Evolutionary conservation across 2,888 invertebrate genomes (phyloP).

Genomic region (Dynastes tityus): DNA sequence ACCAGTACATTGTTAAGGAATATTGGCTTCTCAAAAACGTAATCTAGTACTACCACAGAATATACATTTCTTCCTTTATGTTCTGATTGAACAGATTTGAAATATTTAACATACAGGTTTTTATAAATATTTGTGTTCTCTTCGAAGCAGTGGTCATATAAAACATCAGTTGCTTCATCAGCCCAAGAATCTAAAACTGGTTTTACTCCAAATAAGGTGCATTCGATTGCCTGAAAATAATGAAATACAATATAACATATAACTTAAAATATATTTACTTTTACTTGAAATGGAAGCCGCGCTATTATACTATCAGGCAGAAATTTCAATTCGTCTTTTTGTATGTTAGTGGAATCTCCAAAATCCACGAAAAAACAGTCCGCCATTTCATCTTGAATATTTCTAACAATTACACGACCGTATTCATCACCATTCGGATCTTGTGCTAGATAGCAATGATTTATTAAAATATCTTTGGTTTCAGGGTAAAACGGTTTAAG

Average conservation of each 20-base stretch:
- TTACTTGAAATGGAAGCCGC: slow-evolving; percentile 73
- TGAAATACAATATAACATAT: slow-evolving; percentile 2
- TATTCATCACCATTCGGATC: slow-evolving; percentile 70
- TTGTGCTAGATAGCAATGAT: slow-evolving; percentile 72
- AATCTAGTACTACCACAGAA: slow-evolving; percentile 72
- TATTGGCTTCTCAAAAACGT: slow-evolving; percentile 67
- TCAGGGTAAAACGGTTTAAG: slow-evolving; percentile 53
- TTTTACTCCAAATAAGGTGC: slow-evolving; percentile 73
- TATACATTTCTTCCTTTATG: slow-evolving; percentile 71
- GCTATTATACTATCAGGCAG: slow-evolving; percentile 72
- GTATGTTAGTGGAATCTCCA: slow-evolving; percentile 73
- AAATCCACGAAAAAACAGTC: slow-evolving; percentile 78
- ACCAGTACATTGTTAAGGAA: slow-evolving; percentile 72
- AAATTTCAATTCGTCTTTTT: slow-evolving; percentile 68
- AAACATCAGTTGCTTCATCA: slow-evolving; percentile 72
- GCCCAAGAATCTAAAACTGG: slow-evolving; percentile 72
- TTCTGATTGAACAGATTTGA: slow-evolving; percentile 57
- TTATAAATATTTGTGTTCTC: slow-evolving; percentile 68
- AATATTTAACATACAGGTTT: slow-evolving; percentile 70
- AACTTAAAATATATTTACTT: neutral
- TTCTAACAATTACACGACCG: slow-evolving; percentile 71
- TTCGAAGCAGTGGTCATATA: slow-evolving; percentile 71
- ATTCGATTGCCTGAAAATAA: slow-evolving; percentile 75
- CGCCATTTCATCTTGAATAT: slow-evolving; percentile 67
- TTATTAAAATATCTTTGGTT: slow-evolving; percentile 65